Evolutionary conservation across 2,888 invertebrate genomes (phyloP), one percentile per base, ranked within the genome.

Genomic region (Andricus curvator): DNA sequence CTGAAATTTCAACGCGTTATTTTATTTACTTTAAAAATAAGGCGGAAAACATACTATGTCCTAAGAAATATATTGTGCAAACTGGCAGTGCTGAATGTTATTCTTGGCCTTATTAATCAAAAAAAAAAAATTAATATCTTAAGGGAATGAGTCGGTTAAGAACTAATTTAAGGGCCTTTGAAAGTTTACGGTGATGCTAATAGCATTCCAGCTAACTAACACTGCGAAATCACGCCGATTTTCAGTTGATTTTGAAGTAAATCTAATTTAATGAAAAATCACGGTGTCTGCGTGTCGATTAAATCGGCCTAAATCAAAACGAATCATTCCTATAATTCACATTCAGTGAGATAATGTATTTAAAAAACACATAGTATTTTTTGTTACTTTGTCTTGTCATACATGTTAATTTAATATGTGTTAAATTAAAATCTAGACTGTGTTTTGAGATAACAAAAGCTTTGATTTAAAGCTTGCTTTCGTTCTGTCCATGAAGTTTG

Each of bases 401-500:
- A 74, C 51, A 74, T 74, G 56, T 74, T 74, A 33, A 74, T 74
- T 74, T 74, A 74, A 74, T 37, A 13, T 60, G 44, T 68, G 29
- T 74, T 56, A 37, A 74, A 74, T 56, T 74, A 64, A 82, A 76
- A 78, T 64, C 29, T 64, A 66, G 51, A 78, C 17, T n/a, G 22
- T 74, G 6, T n/a, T 56, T 37, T 22, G 56, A 51, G 56, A 65
- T 56, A 37, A 37, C 48, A 81, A 22, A 78, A 70, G 64, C 29
- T 64, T 64, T 64, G 17, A 25, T 25, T 17, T 6, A 25, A 64
- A 64, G 64, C 64, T 62, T 67, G 29, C 76, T 76, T 48, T 78
- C 78, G 51, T 70, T 83, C 68, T 62, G 33, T 60, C 60, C 62
- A 56, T 67, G 78, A 74, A 74, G 56, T 74, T 56, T 74, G 56